A percentile compares a stretch with the other conserved stretches of the same genome.
Conservation (phyloP, 35 echinoderm and acorn worm genomes). For the Amphiura filiformis region DNA sequence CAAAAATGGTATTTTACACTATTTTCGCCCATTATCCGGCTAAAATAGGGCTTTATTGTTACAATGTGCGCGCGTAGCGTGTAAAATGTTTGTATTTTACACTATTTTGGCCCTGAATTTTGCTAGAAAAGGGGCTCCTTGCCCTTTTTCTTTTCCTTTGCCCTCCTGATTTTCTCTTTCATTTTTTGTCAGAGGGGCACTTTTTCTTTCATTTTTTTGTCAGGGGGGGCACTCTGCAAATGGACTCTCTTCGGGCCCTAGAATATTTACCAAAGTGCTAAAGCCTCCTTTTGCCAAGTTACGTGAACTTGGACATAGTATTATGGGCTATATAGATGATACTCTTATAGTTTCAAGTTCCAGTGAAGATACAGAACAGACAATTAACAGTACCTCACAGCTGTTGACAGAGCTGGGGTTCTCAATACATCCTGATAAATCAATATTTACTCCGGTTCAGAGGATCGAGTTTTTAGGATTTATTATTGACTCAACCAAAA, state of each 20-base stretch:
- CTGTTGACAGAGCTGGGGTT: slow-evolving; percentile 52
- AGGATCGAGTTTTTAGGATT: slow-evolving; percentile 63
- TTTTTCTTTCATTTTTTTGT: no score
- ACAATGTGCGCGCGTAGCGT: no score
- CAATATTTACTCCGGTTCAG: slow-evolving; percentile 30
- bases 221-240: slow-evolving; percentile 30
- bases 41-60: no score
- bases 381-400: slow-evolving; percentile 13
- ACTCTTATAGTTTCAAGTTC: slow-evolving; percentile 6
- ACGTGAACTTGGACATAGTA: background rate
- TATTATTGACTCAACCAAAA: slow-evolving; percentile 44
- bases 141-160: no score
- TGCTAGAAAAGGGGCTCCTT: no score
- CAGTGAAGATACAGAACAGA: background rate
- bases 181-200: no score
- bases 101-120: no score
- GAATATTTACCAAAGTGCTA: slow-evolving; percentile 69
- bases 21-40: slow-evolving; percentile 29
- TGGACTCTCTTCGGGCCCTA: slow-evolving; percentile 46
- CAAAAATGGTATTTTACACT: no score
- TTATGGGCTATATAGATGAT: slow-evolving; percentile 43
- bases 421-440: slow-evolving; percentile 60
- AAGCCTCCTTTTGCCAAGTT: slow-evolving; percentile 32
- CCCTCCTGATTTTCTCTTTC: no score
- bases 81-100: no score